A percentile compares a stretch with the other conserved stretches of the same genome.
Conservation (phyloP, 2,797 vertebrate genomes). For the Lemur catta region DNA sequence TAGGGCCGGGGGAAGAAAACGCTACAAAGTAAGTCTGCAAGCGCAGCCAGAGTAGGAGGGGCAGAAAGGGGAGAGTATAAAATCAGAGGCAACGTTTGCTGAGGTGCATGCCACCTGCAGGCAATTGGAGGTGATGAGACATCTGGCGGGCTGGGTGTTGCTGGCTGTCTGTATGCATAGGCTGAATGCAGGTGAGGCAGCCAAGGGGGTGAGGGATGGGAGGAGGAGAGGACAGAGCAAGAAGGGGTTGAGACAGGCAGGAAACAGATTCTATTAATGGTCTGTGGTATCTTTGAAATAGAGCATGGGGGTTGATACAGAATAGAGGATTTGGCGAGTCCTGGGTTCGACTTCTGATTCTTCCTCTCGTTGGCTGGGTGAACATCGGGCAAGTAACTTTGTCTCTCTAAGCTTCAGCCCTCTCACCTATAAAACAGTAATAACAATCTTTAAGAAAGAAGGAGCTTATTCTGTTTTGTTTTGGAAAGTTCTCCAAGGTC, state of each 20-base stretch:
- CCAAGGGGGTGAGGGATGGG: rapidly evolving
- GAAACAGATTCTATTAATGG: not conserved
- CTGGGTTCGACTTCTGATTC: not conserved
- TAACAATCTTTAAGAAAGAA: not conserved
- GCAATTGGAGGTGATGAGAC: not conserved
- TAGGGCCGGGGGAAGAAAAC: rapidly evolving
- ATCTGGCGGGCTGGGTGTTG: not conserved
- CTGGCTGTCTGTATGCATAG: not conserved
- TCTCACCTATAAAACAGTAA: not conserved
- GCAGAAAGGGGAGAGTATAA: not conserved
- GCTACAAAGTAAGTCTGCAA: too few relatives aligned
- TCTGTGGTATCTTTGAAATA: not conserved
- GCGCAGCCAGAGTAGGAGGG: not conserved
- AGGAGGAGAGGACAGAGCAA: not conserved
- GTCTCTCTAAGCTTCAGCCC: not conserved
- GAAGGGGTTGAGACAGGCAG: not conserved
- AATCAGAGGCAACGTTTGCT: not conserved
- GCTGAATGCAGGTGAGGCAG: constrained; percentile 58
- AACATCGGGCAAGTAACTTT: too few relatives aligned
- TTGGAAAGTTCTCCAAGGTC: not conserved
- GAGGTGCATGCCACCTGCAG: rapidly evolving
- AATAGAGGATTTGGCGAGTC: not conserved
- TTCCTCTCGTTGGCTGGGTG: not conserved
- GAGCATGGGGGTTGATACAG: not conserved
- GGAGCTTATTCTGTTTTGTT: not conserved